Conservation (phyloP, 2,113 vertebrate species). For the Nibea albiflora region DNA sequence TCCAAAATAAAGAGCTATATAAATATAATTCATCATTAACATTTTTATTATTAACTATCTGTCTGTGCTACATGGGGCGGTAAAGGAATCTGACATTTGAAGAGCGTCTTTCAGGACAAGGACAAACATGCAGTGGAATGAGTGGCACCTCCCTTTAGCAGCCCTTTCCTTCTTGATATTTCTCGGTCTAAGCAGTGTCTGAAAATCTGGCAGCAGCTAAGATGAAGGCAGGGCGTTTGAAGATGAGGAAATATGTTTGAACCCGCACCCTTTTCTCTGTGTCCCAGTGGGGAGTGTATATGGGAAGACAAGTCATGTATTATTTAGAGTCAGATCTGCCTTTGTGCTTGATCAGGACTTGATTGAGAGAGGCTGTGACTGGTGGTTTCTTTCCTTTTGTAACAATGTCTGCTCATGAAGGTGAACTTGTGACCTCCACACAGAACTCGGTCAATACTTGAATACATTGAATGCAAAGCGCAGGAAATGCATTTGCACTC, state of each 20-base stretch:
- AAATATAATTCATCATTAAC: too few species aligned
- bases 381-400: conserved; percentile 25
- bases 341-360: conserved; percentile 80
- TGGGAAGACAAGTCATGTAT: conserved; percentile 77
- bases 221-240: conserved; percentile 74
- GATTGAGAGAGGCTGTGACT: conserved; percentile 75
- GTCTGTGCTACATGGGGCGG: neutral
- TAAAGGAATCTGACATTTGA: neutral
- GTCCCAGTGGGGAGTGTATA: conserved; percentile 72
- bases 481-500: conserved; percentile 8
- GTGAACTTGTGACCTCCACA: conserved; percentile 66
- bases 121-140: conserved; percentile 25
- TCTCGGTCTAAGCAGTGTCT: conserved; percentile 52
- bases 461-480: conserved; percentile 32
- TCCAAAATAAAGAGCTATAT: too few species aligned
- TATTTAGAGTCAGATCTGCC: conserved; percentile 78
- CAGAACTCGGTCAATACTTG: conserved; percentile 33
- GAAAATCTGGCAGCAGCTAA: conserved; percentile 50
- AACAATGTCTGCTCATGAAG: conserved; percentile 53
- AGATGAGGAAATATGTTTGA: conserved; percentile 74
- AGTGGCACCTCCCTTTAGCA: conserved; percentile 20
- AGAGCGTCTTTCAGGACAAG: conserved; percentile 27
- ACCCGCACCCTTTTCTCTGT: conserved; percentile 54
- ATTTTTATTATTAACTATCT: neutral
- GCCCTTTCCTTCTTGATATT: conserved; percentile 29